These are phyloP conservation scores for Phrynosoma platyrhinos DNA, from an alignment of 2,113 vertebrate species.

Conservation along the genomic window DNA sequence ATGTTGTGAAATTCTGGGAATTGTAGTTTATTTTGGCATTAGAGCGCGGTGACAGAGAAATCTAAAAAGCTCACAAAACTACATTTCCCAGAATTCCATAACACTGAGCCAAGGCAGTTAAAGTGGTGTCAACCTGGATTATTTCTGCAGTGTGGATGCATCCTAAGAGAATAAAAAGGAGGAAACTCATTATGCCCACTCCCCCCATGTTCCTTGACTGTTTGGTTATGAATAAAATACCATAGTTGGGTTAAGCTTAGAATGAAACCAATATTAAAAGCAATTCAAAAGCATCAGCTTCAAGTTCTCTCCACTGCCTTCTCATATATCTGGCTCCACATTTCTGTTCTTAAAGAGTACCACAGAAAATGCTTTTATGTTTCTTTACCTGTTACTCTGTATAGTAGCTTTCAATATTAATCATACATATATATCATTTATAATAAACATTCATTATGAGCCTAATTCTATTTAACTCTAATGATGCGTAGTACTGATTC, in stretches of 20 bases:
- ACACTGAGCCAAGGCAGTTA: too few species aligned
- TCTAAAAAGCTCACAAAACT: too few species aligned
- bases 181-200: too few species aligned
- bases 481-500: background rate
- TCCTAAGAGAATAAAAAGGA: background rate
- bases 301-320: background rate
- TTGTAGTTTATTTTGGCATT: too few species aligned
- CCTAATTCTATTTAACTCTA: conserved; percentile 28
- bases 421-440: background rate
- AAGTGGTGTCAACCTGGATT: too few species aligned
- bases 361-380: background rate
- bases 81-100: too few species aligned
- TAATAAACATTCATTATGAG: conserved; percentile 18
- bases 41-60: too few species aligned
- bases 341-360: background rate
- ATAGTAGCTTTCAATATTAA: conserved; percentile 15
- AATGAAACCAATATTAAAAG: background rate
- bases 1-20: too few species aligned
- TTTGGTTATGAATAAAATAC: background rate
- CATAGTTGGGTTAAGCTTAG: background rate
- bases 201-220: background rate
- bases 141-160: too few species aligned
- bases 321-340: background rate
- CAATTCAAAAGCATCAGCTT: background rate
- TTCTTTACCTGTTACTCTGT: conserved; percentile 6